Conservation (phyloP, 2,797 vertebrate genomes). For the Pseudotriccus pelzelni region DNA sequence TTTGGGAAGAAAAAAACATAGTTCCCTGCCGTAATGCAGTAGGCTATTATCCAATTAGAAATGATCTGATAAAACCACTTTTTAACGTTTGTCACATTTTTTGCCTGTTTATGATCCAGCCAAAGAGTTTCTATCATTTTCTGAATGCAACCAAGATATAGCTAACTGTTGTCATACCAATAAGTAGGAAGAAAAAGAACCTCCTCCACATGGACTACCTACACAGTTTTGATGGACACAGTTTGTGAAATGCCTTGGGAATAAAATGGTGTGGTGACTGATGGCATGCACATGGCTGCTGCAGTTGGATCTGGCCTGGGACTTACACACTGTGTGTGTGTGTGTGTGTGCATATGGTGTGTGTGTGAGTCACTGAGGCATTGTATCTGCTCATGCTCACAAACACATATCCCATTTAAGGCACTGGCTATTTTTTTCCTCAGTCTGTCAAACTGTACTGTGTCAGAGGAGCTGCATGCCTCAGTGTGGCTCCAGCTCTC, state of each 20-base stretch:
- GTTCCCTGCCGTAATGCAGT: constrained; percentile 39
- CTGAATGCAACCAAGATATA: constrained; percentile 42
- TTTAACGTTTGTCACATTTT: constrained; percentile 47
- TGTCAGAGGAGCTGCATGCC: neutral
- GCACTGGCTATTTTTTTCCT: neutral
- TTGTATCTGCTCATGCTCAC: neutral
- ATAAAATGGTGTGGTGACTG: neutral
- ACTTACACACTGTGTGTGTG: rapidly evolving
- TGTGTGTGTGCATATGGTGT: neutral
- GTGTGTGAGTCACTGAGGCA: neutral
- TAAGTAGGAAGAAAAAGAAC: constrained; percentile 55
- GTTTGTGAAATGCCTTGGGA: constrained; percentile 33
- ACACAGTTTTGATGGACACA: constrained; percentile 46
- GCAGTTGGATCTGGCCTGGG: neutral
- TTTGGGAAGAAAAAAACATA: neutral
- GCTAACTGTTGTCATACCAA: constrained; percentile 56
- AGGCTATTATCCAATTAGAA: constrained; percentile 39
- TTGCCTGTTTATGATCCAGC: constrained; percentile 50
- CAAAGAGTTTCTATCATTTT: constrained; percentile 48
- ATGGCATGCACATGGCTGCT: neutral
- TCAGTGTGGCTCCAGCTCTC: neutral
- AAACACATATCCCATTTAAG: neutral
- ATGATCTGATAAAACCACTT: neutral
- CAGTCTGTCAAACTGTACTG: neutral
- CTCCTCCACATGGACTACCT: constrained; percentile 57